Evolutionary conservation across 2,113 vertebrate genomes (phyloP).

Genomic region (Scomber colias): DNA sequence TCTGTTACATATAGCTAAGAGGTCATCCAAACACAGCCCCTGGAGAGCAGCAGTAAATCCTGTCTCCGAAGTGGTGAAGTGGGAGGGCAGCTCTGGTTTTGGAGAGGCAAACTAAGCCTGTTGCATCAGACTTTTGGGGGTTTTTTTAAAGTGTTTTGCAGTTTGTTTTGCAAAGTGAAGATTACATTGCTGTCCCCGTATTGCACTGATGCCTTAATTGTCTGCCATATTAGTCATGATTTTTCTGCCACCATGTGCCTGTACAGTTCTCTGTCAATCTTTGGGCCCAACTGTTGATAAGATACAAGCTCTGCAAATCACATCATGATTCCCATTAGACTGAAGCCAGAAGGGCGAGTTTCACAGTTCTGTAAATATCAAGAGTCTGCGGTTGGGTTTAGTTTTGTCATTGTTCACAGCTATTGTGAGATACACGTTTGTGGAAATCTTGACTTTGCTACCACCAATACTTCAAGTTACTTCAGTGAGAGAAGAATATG

Average conservation of each 20-base stretch:
- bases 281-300: slow-evolving; percentile 39
- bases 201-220: slow-evolving; percentile 22
- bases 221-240: not conserved
- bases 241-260: slow-evolving; percentile 10
- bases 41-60: slow-evolving; percentile 72
- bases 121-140: slow-evolving; percentile 65
- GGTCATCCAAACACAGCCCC: slow-evolving; percentile 74
- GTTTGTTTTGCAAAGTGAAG: slow-evolving; percentile 55
- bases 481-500: not conserved
- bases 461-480: not conserved
- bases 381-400: not conserved
- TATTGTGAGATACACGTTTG: not conserved
- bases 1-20: slow-evolving; percentile 72
- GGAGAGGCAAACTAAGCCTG: slow-evolving; percentile 50
- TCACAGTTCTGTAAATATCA: slow-evolving; percentile 14
- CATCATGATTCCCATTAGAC: slow-evolving; percentile 64
- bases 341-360: slow-evolving; percentile 33
- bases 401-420: slow-evolving; percentile 19
- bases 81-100: slow-evolving; percentile 62
- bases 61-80: slow-evolving; percentile 66
- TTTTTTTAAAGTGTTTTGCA: slow-evolving; percentile 30
- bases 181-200: not conserved
- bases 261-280: slow-evolving; percentile 16
- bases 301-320: slow-evolving; percentile 44
- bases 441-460: not conserved